Conservation (phyloP, 2,113 vertebrate species). For the Dipodomys ordii region DNA sequence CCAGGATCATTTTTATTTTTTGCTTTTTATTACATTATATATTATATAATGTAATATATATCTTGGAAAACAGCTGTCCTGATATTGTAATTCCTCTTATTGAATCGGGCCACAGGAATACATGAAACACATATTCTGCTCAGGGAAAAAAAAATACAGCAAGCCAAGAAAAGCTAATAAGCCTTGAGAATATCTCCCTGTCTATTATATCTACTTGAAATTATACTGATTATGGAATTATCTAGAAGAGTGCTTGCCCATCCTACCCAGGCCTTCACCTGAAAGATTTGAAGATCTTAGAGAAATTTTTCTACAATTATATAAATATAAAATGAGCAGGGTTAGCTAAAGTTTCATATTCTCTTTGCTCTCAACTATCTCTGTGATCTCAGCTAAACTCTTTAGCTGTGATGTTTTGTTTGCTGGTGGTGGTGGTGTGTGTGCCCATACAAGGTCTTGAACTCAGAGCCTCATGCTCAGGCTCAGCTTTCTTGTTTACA, state of each 20-base stretch:
- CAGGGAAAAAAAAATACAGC: not conserved
- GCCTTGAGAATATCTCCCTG: not conserved
- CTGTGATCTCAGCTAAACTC: not conserved
- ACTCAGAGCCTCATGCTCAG: no score
- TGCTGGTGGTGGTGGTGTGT: no score
- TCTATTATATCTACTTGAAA: not conserved
- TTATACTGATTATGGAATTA: not conserved
- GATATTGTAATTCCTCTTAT: conserved; percentile 17
- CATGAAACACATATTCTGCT: not conserved
- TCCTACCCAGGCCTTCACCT: not conserved
- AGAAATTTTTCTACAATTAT: not conserved
- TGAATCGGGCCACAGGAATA: conserved; percentile 14
- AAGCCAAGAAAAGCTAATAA: conserved; percentile 4
- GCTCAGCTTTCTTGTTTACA: no score
- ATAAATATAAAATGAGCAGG: not conserved
- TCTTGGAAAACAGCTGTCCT: conserved; percentile 36
- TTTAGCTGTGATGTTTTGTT: not conserved
- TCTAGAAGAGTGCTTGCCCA: not conserved
- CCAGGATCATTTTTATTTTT: not conserved
- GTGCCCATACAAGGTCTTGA: no score
- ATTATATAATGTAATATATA: not conserved
- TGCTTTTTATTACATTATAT: conserved; percentile 56
- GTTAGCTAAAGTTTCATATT: not conserved
- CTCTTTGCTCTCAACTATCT: not conserved
- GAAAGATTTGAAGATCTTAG: not conserved